Evolutionary conservation across 2,888 invertebrate genomes (phyloP).

Genomic region (Meta bourneti): DNA sequence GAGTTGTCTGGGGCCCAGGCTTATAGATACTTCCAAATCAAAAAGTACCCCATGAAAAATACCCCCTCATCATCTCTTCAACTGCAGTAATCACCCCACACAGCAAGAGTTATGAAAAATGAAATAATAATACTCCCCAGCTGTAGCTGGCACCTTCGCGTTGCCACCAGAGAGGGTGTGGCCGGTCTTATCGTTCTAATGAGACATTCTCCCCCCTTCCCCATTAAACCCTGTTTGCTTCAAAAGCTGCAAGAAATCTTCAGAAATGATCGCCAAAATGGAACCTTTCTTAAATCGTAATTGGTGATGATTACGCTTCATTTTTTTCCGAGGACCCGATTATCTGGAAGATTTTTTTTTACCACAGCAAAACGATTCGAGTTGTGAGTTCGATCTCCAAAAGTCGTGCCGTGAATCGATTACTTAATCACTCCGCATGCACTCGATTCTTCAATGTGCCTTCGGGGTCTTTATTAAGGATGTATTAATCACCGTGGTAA

Average conservation of each 20-base stretch:
- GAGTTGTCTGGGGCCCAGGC: no score
- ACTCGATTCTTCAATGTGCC: constrained; percentile 4
- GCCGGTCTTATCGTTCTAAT: constrained; percentile 21
- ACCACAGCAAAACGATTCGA: no score
- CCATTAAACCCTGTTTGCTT: neutral
- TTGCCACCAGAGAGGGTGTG: neutral
- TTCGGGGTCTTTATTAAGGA: neutral
- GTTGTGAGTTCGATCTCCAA: no score
- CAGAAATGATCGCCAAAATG: no score
- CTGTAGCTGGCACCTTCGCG: constrained; percentile 2
- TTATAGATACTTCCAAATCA: no score
- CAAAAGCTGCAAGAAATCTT: no score
- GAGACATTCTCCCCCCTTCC: constrained; percentile 2
- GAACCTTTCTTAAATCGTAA: constrained; percentile 13
- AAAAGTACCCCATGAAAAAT: no score
- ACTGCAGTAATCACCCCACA: neutral
- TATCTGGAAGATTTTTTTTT: constrained; percentile 1
- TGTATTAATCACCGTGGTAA: constrained; percentile 30
- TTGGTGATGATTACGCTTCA: constrained; percentile 46
- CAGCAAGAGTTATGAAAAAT: neutral
- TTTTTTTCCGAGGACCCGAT: constrained; percentile 8
- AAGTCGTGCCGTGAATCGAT: constrained; percentile 46
- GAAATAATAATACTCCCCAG: neutral
- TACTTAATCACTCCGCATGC: constrained; percentile 29
- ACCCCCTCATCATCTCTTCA: neutral